phyloP scores from a whole-genome alignment of 2,888 invertebrate species.

The Aphrophora alni region DNA sequence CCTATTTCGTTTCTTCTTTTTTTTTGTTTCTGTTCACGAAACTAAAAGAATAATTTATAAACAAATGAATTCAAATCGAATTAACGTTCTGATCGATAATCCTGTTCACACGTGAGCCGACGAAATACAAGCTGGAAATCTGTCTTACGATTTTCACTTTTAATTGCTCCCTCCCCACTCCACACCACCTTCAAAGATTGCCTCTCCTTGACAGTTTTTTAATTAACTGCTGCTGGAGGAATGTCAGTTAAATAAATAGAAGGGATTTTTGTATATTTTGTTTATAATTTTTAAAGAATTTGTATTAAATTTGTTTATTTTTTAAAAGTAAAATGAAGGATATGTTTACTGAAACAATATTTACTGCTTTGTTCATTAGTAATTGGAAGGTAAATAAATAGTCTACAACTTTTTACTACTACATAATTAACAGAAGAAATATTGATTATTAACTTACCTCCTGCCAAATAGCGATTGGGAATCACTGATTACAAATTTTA shows the following conservation, averaged over 20 bases:
- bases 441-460: too few species aligned
- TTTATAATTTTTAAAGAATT: too few species aligned
- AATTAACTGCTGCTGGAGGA: not conserved
- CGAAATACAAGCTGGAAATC: not conserved
- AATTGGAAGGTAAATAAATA: too few species aligned
- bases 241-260: not conserved
- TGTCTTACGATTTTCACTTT: not conserved
- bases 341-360: too few species aligned
- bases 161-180: not conserved
- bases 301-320: too few species aligned
- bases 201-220: not conserved
- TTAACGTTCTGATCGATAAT: not conserved
- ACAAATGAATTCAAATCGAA: not conserved
- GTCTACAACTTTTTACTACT: too few species aligned
- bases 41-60: not conserved
- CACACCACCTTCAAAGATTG: not conserved
- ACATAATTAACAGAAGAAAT: too few species aligned
- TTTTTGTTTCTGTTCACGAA: not conserved
- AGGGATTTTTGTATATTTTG: not conserved
- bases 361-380: too few species aligned
- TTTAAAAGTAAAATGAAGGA: too few species aligned
- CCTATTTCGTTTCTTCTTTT: not conserved
- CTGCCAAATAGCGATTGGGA: too few species aligned
- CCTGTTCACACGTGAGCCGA: not conserved
- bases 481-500: too few species aligned